A percentile compares a stretch with the other conserved stretches of the same genome.
Conservation (phyloP, 1,140 invertebrate species). For the Drosophila bipectinata region DNA sequence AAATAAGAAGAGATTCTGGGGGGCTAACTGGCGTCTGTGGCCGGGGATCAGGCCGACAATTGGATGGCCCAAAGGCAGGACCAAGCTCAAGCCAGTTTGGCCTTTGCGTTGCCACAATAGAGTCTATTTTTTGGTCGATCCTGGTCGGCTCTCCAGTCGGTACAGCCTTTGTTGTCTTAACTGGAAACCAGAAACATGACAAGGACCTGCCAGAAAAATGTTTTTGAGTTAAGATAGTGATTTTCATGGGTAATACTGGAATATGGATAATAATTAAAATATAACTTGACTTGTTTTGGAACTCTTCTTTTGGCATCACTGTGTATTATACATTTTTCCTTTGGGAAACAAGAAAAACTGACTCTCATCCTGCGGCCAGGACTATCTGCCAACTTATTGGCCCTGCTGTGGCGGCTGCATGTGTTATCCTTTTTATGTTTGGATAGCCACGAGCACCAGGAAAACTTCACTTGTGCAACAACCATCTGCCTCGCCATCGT, state of each 20-base stretch:
- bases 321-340: slow-evolving; percentile 7
- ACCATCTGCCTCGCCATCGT: slow-evolving; percentile 3
- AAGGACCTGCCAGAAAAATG: not conserved
- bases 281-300: not conserved
- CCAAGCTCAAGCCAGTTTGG: slow-evolving; percentile 20
- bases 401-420: slow-evolving; percentile 35
- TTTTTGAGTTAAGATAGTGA: not conserved
- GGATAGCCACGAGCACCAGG: slow-evolving; percentile 26
- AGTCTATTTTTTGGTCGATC: slow-evolving; percentile 5
- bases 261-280: not conserved
- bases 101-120: slow-evolving; percentile 18
- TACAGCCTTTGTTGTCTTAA: slow-evolving; percentile 58
- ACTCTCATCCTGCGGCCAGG: slow-evolving; percentile 26
- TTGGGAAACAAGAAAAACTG: slow-evolving; percentile 13
- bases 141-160: slow-evolving; percentile 27
- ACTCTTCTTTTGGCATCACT: slow-evolving; percentile 2
- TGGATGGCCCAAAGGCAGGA: slow-evolving; percentile 46
- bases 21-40: slow-evolving; percentile 24
- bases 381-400: slow-evolving; percentile 36
- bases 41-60: slow-evolving; percentile 57
- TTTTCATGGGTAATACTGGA: no score
- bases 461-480: slow-evolving; percentile 64
- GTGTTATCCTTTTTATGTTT: slow-evolving; percentile 57
- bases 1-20: slow-evolving; percentile 29
- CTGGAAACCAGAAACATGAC: slow-evolving; percentile 16